phyloP scores from a whole-genome alignment of 2,888 invertebrate genomes.

The Parasteatoda lunata region DNA sequence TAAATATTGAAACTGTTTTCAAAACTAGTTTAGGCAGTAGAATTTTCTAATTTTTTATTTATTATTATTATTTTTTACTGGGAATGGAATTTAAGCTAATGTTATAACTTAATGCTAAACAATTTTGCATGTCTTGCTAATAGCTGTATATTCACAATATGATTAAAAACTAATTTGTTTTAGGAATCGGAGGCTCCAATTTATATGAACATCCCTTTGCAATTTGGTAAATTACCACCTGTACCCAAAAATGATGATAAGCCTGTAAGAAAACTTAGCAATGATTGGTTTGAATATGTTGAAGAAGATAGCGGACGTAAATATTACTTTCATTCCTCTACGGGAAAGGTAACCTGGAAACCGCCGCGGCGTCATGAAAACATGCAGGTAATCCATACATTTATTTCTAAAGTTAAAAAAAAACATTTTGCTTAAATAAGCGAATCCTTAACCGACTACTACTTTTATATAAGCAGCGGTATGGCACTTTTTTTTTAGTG shows the following conservation, averaged over 20 bases:
- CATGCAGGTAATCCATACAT: conserved; percentile 34
- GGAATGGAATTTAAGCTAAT: too few relatives aligned
- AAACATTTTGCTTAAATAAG: too few relatives aligned
- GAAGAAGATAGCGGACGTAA: conserved; percentile 73
- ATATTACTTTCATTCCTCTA: conserved; percentile 74
- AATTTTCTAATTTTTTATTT: too few relatives aligned
- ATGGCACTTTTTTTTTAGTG: too few relatives aligned
- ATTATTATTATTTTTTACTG: too few relatives aligned
- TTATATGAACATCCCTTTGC: conserved; percentile 61
- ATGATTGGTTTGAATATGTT: conserved; percentile 74
- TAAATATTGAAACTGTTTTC: too few relatives aligned
- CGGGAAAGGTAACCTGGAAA: conserved; percentile 74
- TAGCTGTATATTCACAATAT: background rate
- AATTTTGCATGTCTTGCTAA: too few relatives aligned
- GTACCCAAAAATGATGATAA: conserved; percentile 50
- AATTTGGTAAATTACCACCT: conserved; percentile 61
- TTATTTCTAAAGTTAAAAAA: too few relatives aligned
- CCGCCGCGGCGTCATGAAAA: conserved; percentile 72
- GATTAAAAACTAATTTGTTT: conserved; percentile 4
- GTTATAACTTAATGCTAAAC: too few relatives aligned
- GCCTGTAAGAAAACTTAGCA: conserved; percentile 66
- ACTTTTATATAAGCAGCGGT: too few relatives aligned
- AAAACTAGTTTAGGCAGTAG: too few relatives aligned
- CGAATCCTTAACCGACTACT: too few relatives aligned
- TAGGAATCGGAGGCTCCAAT: conserved; percentile 57